Conservation (phyloP, 2,888 invertebrate species). For the Eulithis prunata region DNA sequence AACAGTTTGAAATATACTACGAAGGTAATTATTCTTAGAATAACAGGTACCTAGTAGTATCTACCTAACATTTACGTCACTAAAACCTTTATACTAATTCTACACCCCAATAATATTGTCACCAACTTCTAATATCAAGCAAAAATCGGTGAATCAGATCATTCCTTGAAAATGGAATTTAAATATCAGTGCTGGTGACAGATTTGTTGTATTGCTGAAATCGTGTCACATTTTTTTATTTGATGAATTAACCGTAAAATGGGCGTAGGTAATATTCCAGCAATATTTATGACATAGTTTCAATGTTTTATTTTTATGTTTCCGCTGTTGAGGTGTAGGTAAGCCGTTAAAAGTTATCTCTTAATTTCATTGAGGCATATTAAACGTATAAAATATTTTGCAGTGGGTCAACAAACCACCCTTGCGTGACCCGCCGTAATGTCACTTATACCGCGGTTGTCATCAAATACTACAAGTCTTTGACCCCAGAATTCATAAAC, state of each 20-base stretch:
- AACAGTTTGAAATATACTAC: no score
- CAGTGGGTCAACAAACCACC: constrained; percentile 1
- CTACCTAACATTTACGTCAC: no score
- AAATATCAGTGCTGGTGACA: constrained; percentile 21
- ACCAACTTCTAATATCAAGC: background rate
- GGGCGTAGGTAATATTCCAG: constrained; percentile 44
- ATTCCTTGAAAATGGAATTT: background rate
- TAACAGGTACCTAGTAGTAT: no score
- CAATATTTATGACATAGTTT: constrained; percentile 51
- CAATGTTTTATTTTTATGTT: constrained; percentile 53
- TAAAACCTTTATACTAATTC: no score
- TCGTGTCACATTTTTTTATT: constrained; percentile 37
- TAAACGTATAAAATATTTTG: background rate
- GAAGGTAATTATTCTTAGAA: no score
- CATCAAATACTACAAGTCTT: no score
- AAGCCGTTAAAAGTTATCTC: constrained; percentile 24
- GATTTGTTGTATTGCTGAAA: constrained; percentile 33
- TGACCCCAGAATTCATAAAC: no score
- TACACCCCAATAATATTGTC: constrained; percentile 4
- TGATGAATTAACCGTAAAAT: constrained; percentile 31
- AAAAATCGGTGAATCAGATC: background rate
- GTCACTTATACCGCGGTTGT: no score
- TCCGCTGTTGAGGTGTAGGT: constrained; percentile 46
- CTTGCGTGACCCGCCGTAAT: no score
- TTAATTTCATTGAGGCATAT: constrained; percentile 14